Evolutionary conservation across 2,797 vertebrate genomes (phyloP).

Genomic region (Sebastiscus albofasciatus): DNA sequence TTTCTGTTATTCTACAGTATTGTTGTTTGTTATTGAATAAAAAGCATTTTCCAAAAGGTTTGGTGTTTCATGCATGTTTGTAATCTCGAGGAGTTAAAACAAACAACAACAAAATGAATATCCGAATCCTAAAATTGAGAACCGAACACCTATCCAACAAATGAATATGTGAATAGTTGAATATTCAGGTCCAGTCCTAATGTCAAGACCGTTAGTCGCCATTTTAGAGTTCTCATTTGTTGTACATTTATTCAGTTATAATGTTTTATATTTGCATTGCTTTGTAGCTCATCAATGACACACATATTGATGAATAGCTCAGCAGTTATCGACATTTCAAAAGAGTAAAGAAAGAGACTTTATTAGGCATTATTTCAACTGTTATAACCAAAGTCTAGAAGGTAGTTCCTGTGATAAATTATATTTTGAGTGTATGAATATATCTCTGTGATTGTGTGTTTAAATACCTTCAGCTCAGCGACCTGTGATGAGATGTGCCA

Average conservation of each 20-base stretch:
- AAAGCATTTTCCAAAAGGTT: too few species aligned
- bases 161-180: too few species aligned
- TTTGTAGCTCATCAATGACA: rapidly evolving
- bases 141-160: too few species aligned
- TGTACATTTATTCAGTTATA: background rate
- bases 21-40: too few species aligned
- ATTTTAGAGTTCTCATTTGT: background rate
- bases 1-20: too few species aligned
- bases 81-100: too few species aligned
- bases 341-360: background rate
- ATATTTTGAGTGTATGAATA: background rate
- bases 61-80: too few species aligned
- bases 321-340: background rate
- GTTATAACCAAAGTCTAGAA: background rate
- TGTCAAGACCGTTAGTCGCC: background rate
- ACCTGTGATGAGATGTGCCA: conserved; percentile 99
- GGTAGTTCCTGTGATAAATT: background rate
- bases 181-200: background rate
- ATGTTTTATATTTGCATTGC: background rate
- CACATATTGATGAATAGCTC: background rate
- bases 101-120: too few species aligned
- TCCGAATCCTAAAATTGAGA: too few species aligned
- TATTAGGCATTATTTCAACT: background rate
- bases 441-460: background rate
- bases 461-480: conserved; percentile 94